Base-by-base conservation (phyloP, 2,888 invertebrate species). In the Amiota communis region DNA sequence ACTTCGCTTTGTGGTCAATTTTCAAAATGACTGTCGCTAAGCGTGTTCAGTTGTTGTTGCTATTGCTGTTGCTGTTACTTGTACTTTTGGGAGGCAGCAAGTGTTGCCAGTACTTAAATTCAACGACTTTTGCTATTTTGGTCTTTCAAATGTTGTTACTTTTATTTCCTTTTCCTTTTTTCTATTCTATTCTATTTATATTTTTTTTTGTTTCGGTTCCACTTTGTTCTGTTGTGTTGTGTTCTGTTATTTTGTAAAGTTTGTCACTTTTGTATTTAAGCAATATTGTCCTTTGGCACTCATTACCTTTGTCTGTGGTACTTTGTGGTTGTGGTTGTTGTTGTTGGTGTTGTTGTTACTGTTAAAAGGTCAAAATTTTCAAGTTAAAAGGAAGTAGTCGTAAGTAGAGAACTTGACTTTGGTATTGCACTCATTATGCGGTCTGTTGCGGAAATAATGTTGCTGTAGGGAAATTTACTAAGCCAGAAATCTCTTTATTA, bases 391-490 rank as follows among this genome's bases (percentile, higher is more conserved):
- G 53, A 8, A 74, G 74, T 75, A 77, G 77, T 75, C 53, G 75
- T 61, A 61, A 20, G 36, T n/a, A 23, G 64, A 49, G 48, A 65
- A 70, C 70, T 74, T 64, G 70, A 68, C 69, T 20, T 70, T 57
- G 71, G 73, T 74, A 74, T 76, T 74, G 77, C 84, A 79, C 84
- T 87, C 87, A 86, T 88, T 88, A 88, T 87, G 87, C 85, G 86
- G 87, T 87, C 84, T 85, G 82, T 75, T 84, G 85, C 88, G 88
- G 87, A 87, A 88, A 85, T 36, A 36, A 36, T 87, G 83, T 86
- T 84, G 79, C 82, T 85, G 80, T 78, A 78, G 84, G 80, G 80
- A 80, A 81, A 80, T 83, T 78, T 77, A 74, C 75, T 79, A 36
- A 36, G 36, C 36, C 36, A 36, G 76, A 47, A 48, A 74, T 78